Evolutionary conservation across 2,888 invertebrate species (phyloP).

Genomic region (Abrostola tripartita): DNA sequence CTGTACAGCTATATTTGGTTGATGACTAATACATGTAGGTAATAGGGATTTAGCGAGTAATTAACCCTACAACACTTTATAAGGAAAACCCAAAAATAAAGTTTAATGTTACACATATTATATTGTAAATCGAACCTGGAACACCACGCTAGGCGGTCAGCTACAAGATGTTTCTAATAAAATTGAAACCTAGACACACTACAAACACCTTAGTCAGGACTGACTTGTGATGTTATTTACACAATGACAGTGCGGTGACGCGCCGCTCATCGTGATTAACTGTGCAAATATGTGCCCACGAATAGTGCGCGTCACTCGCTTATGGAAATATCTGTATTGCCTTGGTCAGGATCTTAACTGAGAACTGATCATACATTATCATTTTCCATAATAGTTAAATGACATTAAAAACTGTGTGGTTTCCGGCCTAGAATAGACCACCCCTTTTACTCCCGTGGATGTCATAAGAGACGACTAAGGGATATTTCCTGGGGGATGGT

Average conservation of each 20-base stretch:
- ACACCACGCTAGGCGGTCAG: neutral
- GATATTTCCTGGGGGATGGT: no score
- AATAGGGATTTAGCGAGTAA: no score
- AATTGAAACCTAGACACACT: constrained; percentile 7
- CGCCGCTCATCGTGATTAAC: constrained; percentile 45
- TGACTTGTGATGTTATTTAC: constrained; percentile 22
- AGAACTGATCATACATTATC: constrained; percentile 1
- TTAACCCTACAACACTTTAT: no score
- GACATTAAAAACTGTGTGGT: no score
- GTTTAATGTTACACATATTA: neutral
- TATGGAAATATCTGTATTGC: constrained; percentile 35
- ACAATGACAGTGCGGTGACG: constrained; percentile 56
- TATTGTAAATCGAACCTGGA: neutral
- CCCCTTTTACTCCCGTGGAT: no score
- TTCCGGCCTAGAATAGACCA: no score
- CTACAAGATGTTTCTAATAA: neutral
- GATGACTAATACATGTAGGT: no score
- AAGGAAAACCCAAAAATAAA: no score
- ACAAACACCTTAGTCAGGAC: neutral
- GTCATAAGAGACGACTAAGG: no score
- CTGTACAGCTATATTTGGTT: neutral
- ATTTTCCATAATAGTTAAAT: constrained; percentile 1
- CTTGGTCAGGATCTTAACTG: constrained; percentile 37
- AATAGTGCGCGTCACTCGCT: constrained; percentile 35
- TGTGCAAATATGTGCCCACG: constrained; percentile 47